phyloP scores from a whole-genome alignment of 2,113 vertebrate species.

The Hiodon alosoides region DNA sequence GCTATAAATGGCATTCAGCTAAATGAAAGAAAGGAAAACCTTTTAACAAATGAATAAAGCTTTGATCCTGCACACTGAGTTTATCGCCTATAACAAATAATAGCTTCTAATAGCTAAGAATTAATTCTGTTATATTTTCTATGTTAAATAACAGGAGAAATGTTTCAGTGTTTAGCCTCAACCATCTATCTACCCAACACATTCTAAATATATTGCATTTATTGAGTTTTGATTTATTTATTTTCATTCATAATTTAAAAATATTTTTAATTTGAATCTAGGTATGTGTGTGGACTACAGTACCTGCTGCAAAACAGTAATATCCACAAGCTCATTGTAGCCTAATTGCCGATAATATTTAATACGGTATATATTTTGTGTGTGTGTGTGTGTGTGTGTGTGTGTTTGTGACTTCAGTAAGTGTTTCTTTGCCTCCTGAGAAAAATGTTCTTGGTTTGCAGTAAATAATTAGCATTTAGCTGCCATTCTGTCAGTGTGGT shows the following conservation, averaged over 20 bases:
- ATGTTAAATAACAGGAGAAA: too few relatives aligned
- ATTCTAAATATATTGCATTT: too few relatives aligned
- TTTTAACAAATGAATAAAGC: neutral
- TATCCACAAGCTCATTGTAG: neutral
- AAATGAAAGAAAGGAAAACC: constrained; percentile 10
- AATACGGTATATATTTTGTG: neutral
- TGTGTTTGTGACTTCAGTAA: neutral
- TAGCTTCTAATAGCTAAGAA: too few relatives aligned
- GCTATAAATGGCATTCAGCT: constrained; percentile 21
- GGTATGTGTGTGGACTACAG: too few relatives aligned
- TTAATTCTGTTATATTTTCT: too few relatives aligned
- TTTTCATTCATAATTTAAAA: too few relatives aligned
- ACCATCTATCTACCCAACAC: too few relatives aligned
- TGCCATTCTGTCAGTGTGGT: constrained; percentile 33
- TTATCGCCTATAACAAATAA: too few relatives aligned
- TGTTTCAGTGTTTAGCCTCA: too few relatives aligned
- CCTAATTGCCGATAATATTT: too few relatives aligned
- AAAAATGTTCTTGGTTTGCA: constrained; percentile 33
- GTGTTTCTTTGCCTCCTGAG: constrained; percentile 21
- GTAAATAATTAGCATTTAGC: constrained; percentile 42
- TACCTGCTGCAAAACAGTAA: neutral
- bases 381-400: neutral
- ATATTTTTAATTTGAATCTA: too few relatives aligned
- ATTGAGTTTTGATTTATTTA: too few relatives aligned
- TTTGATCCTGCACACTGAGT: neutral